A percentile compares a stretch with the other conserved stretches of the same genome.
phyloP scores from a whole-genome alignment of 1,140 invertebrate genomes.

The Aphaenogaster ashmeadi region DNA sequence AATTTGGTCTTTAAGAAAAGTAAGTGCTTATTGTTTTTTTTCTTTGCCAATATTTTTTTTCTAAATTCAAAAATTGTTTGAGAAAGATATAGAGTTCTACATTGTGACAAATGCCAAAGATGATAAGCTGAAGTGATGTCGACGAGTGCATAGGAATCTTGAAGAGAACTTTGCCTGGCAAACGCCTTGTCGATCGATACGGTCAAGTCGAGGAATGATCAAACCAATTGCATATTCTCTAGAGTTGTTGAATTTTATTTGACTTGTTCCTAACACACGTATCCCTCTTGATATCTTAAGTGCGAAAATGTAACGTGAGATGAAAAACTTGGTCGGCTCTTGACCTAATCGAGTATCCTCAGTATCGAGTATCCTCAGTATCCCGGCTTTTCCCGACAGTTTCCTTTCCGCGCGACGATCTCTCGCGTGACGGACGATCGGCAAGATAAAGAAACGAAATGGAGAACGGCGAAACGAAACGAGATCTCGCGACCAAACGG shows the following conservation, averaged over 20 bases:
- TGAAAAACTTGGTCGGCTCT: neutral
- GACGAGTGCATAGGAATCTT: neutral
- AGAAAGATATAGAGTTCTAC: neutral
- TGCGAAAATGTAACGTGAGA: neutral
- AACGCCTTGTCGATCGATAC: neutral
- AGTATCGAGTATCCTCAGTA: neutral
- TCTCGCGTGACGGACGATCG: conserved; percentile 25
- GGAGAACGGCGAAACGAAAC: conserved; percentile 18
- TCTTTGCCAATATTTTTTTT: neutral
- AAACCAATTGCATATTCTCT: neutral
- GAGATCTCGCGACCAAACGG: neutral
- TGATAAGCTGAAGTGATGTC: neutral
- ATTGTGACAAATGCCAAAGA: conserved; percentile 15
- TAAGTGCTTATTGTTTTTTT: neutral
- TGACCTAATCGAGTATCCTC: neutral
- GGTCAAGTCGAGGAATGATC: neutral
- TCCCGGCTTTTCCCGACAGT: conserved; percentile 24
- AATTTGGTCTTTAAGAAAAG: neutral
- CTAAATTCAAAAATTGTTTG: neutral
- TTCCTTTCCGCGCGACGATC: conserved; percentile 20
- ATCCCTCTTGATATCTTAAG: neutral
- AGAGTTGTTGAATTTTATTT: conserved; percentile 18
- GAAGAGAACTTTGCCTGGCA: conserved; percentile 10
- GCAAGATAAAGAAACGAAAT: neutral
- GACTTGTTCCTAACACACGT: neutral